phyloP scores from a whole-genome alignment of 2,113 vertebrate genomes.

The Pelusios castaneus region DNA sequence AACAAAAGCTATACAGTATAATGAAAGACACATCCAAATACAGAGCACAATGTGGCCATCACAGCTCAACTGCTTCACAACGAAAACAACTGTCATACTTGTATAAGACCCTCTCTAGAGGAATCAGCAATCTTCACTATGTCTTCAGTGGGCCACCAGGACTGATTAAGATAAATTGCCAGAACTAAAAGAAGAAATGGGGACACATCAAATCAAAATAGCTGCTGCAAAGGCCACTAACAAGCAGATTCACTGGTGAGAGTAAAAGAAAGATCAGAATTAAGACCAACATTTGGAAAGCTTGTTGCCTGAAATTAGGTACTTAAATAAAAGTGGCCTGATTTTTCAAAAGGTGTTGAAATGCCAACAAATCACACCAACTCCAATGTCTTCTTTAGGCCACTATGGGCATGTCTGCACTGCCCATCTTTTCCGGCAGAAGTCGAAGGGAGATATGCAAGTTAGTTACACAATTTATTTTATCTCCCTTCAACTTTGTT shows the following conservation, averaged over 20 bases:
- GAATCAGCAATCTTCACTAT: conserved; percentile 81
- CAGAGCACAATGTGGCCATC: neutral
- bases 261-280: neutral
- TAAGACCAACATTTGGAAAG: neutral
- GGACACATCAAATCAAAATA: neutral
- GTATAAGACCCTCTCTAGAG: conserved; percentile 80
- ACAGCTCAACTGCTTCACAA: neutral
- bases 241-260: neutral
- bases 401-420: no score
- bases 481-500: no score
- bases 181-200: conserved; percentile 76
- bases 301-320: neutral
- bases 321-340: neutral
- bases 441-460: no score
- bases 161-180: conserved; percentile 81
- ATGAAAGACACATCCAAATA: neutral
- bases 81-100: conserved; percentile 68
- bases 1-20: neutral
- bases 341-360: neutral
- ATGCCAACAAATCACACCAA: no score
- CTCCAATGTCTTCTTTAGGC: no score
- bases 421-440: no score
- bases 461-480: no score
- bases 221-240: neutral
- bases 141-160: conserved; percentile 87